Conservation (phyloP, 2,113 vertebrate species). For the Edolisoma coerulescens region DNA sequence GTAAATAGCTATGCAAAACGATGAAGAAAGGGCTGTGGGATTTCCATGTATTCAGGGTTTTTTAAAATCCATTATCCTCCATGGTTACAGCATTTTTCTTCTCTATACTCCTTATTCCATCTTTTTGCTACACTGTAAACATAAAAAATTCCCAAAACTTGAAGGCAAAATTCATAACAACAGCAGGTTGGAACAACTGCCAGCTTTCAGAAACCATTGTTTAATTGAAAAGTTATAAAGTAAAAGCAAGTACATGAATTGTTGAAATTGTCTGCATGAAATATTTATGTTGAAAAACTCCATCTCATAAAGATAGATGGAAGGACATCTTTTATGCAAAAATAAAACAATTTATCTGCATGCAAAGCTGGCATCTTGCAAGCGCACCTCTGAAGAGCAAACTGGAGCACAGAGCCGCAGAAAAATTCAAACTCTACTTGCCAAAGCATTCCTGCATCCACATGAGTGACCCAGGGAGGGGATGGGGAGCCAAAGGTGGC, state of each 20-base stretch:
- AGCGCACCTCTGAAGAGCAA: background rate
- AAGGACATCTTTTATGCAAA: conserved; percentile 45
- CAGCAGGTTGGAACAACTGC: background rate
- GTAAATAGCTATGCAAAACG: background rate
- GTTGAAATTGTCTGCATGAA: conserved; percentile 65
- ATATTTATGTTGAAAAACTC: conserved; percentile 57
- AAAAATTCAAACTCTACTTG: conserved; percentile 21
- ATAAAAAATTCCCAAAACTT: background rate
- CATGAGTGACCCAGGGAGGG: background rate
- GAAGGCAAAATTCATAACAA: conserved; percentile 27
- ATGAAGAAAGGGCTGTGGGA: background rate
- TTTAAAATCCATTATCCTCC: background rate
- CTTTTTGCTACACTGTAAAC: background rate
- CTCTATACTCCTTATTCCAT: background rate
- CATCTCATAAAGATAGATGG: conserved; percentile 7
- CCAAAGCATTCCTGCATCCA: conserved; percentile 5
- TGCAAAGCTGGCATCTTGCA: conserved; percentile 2
- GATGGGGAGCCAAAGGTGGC: background rate
- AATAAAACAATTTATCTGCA: background rate
- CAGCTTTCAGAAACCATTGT: conserved; percentile 43
- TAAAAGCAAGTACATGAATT: conserved; percentile 43
- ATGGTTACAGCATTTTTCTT: background rate
- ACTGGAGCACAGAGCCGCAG: background rate
- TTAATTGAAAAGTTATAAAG: conserved; percentile 65
- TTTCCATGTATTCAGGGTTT: background rate